A percentile compares a stretch with the other conserved stretches of the same genome.
Evolutionary conservation across 1,140 invertebrate genomes (phyloP).

Genomic region (Phymorhynchus buccinoides): DNA sequence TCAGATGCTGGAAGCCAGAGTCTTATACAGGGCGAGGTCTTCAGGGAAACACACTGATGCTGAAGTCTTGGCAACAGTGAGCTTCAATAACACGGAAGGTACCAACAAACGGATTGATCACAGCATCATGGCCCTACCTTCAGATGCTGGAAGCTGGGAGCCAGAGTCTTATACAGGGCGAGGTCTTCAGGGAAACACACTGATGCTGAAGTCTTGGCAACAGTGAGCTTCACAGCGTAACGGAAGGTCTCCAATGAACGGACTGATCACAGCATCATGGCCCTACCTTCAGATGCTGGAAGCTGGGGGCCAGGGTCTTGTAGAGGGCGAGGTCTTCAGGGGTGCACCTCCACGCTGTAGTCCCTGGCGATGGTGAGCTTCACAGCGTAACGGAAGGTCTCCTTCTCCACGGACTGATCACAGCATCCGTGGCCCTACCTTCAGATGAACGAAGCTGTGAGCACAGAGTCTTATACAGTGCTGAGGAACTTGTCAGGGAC

Average conservation of each 20-base stretch:
- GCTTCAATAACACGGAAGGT: too few relatives aligned
- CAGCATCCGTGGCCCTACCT: slow-evolving; percentile 69
- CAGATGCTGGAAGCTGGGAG: slow-evolving; percentile 55
- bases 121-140: too few relatives aligned
- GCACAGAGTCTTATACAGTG: slow-evolving; percentile 73
- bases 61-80: too few relatives aligned
- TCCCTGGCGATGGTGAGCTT: slow-evolving; percentile 71
- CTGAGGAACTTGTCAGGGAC: slow-evolving; percentile 67
- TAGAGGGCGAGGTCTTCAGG: slow-evolving; percentile 72
- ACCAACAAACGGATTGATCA: too few relatives aligned
- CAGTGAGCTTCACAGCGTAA: slow-evolving; percentile 69
- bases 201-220: too few relatives aligned
- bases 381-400: slow-evolving; percentile 55
- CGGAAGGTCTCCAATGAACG: slow-evolving; percentile 64
- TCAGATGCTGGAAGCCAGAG: slow-evolving; percentile 70
- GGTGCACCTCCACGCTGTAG: slow-evolving; percentile 64
- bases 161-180: slow-evolving; percentile 71
- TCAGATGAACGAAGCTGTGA: slow-evolving; percentile 72
- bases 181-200: slow-evolving; percentile 71
- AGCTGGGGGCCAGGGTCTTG: slow-evolving; percentile 69
- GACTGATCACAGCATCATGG: slow-evolving; percentile 58
- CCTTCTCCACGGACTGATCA: slow-evolving; percentile 71
- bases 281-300: background rate
- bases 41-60: too few relatives aligned
- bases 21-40: slow-evolving; percentile 70